These are phyloP conservation scores for Papilio helenus DNA, from an alignment of 1,140 invertebrate genomes.

Conservation along the genomic window DNA sequence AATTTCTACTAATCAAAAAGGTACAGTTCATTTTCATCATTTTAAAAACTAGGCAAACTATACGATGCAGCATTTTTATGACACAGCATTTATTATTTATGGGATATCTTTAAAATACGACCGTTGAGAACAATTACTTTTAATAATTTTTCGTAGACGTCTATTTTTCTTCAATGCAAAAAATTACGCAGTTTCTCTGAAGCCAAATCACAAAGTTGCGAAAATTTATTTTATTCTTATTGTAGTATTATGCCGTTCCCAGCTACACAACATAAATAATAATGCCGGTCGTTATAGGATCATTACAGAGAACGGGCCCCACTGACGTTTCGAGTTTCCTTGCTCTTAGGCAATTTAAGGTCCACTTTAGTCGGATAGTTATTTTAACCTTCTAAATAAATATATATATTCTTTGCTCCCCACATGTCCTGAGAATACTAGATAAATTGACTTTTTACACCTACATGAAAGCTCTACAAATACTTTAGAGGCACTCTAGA, in stretches of 20 bases:
- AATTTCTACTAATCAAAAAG: no score
- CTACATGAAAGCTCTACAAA: constrained; percentile 26
- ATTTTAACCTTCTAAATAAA: constrained; percentile 47
- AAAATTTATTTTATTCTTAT: constrained; percentile 81
- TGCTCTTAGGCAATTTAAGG: constrained; percentile 56
- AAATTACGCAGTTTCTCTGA: constrained; percentile 66
- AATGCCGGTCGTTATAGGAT: constrained; percentile 77
- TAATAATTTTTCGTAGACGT: constrained; percentile 51
- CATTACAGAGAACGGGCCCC: constrained; percentile 71
- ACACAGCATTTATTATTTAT: no score
- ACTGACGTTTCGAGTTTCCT: constrained; percentile 63
- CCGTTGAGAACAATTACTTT: background rate
- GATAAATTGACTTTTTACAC: constrained; percentile 38
- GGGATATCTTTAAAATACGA: no score
- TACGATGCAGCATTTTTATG: no score
- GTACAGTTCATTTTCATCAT: no score
- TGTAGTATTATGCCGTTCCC: constrained; percentile 78
- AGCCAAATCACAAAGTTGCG: constrained; percentile 71
- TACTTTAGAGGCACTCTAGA: constrained; percentile 14
- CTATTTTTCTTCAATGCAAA: constrained; percentile 43
- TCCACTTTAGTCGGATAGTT: constrained; percentile 44
- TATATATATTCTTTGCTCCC: constrained; percentile 6
- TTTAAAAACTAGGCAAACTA: no score
- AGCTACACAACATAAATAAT: constrained; percentile 82
- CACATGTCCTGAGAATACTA: constrained; percentile 14